These are phyloP conservation scores for Bubo blakistoni DNA, from an alignment of 2,113 vertebrate genomes.

Conservation along the genomic window DNA sequence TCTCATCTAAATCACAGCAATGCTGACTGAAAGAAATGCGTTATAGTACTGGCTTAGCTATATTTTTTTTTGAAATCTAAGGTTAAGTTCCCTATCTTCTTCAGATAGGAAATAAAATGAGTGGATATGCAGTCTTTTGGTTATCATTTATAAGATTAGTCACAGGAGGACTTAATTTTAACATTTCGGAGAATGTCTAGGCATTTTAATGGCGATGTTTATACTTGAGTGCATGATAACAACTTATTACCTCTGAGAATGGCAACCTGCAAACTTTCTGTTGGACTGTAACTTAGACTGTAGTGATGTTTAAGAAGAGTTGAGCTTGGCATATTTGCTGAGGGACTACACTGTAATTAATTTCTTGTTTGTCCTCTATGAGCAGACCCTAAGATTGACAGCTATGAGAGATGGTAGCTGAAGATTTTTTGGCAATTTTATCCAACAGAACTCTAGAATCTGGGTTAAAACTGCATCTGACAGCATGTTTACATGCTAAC, in stretches of 20 bases:
- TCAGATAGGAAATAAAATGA: neutral
- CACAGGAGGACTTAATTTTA: neutral
- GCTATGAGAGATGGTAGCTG: neutral
- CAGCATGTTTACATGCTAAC: neutral
- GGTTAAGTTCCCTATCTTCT: neutral
- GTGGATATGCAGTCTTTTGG: neutral
- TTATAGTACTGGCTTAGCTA: neutral
- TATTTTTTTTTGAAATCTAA: neutral
- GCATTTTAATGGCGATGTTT: neutral
- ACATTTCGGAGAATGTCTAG: neutral
- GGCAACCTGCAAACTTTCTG: neutral
- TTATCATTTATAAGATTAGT: neutral
- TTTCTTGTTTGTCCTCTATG: neutral
- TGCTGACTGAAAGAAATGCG: neutral
- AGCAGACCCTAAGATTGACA: neutral
- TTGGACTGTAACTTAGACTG: neutral
- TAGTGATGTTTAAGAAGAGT: neutral
- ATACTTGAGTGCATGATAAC: neutral
- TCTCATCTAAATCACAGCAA: conserved; percentile 30
- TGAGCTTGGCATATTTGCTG: neutral
- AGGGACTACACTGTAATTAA: neutral
- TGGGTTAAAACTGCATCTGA: neutral
- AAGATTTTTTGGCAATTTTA: neutral
- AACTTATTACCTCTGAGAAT: neutral
- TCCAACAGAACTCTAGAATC: neutral